These are phyloP conservation scores for Cistogaster globosa DNA, from an alignment of 2,888 invertebrate species.

Conservation along the genomic window DNA sequence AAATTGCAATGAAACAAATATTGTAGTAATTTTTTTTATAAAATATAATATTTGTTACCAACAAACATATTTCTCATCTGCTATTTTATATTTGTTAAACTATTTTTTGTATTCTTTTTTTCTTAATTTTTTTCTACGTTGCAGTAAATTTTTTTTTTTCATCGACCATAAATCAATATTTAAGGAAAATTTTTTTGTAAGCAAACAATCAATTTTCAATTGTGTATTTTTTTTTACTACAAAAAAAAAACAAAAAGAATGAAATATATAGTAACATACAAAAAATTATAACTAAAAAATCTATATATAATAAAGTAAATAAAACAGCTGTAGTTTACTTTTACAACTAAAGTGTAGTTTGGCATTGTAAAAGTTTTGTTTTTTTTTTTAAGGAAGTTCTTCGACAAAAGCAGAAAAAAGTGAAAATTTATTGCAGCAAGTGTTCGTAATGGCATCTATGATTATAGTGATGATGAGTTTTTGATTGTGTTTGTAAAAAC, in stretches of 20 bases:
- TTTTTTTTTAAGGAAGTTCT: slow-evolving; percentile 2
- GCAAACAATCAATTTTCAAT: slow-evolving; percentile 70
- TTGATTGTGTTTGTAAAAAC: slow-evolving; percentile 51
- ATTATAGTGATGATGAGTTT: slow-evolving; percentile 70
- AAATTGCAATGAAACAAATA: background rate
- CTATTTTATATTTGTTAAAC: slow-evolving; percentile 24
- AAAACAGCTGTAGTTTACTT: slow-evolving; percentile 23
- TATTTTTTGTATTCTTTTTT: background rate
- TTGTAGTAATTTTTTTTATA: slow-evolving; percentile 16
- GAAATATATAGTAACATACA: slow-evolving; percentile 33
- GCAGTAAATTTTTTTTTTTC: slow-evolving; percentile 23
- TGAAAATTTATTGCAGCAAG: slow-evolving; percentile 54
- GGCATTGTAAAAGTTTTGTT: background rate
- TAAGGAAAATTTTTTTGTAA: slow-evolving; percentile 33
- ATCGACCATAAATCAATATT: slow-evolving; percentile 43
- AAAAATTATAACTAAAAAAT: slow-evolving; percentile 20
- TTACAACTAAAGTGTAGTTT: background rate
- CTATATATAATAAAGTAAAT: slow-evolving; percentile 41
- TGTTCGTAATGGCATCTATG: slow-evolving; percentile 69
- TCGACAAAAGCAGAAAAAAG: slow-evolving; percentile 10
- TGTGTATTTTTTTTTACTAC: slow-evolving; percentile 13
- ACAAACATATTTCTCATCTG: slow-evolving; percentile 8
- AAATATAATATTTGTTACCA: slow-evolving; percentile 19
- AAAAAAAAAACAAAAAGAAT: slow-evolving; percentile 12
- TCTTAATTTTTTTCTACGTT: background rate